Conservation (phyloP, 2,113 vertebrate genomes). For the Amblyopsis rosae region DNA sequence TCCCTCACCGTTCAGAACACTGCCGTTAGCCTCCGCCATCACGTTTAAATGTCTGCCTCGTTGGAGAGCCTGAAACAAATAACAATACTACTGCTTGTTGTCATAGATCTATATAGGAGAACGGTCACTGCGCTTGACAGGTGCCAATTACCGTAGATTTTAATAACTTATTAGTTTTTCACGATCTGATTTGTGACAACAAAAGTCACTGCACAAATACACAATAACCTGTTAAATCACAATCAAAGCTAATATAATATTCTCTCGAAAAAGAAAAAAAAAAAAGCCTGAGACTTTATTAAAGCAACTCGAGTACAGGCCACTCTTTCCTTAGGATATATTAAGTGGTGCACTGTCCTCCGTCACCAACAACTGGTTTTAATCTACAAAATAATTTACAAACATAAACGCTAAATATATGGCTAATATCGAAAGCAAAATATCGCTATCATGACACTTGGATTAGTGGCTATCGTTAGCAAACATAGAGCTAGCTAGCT, state of each 20-base stretch:
- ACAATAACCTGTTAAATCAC: constrained; percentile 7
- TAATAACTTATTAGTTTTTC: neutral
- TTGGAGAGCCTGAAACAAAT: constrained; percentile 52
- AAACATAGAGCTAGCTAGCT: constrained; percentile 49
- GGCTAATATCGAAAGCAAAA: neutral
- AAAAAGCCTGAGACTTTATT: too few relatives aligned
- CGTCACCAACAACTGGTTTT: neutral
- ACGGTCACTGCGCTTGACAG: neutral
- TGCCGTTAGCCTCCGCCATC: constrained; percentile 71
- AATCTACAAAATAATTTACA: too few relatives aligned
- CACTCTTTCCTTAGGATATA: too few relatives aligned
- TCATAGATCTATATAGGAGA: too few relatives aligned
- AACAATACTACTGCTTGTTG: neutral
- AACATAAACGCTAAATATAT: neutral
- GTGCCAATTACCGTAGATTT: neutral
- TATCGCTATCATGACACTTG: neutral
- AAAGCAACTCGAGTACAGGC: too few relatives aligned
- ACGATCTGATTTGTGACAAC: constrained; percentile 1
- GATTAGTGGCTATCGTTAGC: constrained; percentile 3
- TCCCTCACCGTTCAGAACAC: constrained; percentile 65
- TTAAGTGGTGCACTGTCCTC: neutral
- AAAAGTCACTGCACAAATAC: neutral
- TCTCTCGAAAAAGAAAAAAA: too few relatives aligned
- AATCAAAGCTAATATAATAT: neutral
- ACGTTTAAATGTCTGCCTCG: constrained; percentile 44